phyloP scores from a whole-genome alignment of 2,888 invertebrate species.

The Chloroclystis v-ata region DNA sequence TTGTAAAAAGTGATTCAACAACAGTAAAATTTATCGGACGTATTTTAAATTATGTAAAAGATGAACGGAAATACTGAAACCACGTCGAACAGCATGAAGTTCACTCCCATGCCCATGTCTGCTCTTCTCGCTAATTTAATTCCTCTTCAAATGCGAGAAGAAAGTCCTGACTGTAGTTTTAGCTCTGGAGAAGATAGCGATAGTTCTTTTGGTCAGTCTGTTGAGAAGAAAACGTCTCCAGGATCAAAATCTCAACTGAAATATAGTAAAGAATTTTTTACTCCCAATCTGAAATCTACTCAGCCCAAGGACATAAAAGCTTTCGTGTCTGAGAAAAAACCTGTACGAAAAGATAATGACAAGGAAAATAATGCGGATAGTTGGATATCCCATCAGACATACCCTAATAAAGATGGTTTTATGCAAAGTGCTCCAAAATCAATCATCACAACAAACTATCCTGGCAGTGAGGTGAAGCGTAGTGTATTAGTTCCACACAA shows the following conservation, averaged over 20 bases:
- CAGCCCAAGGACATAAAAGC: slow-evolving; percentile 42
- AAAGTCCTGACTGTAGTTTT: slow-evolving; percentile 53
- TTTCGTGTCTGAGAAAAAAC: slow-evolving; percentile 55
- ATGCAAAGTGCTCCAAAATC: slow-evolving; percentile 38
- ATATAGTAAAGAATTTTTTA: slow-evolving; percentile 37
- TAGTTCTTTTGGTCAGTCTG: slow-evolving; percentile 50
- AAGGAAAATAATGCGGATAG: slow-evolving; percentile 52
- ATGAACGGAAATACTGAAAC: slow-evolving; percentile 63
- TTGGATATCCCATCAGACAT: slow-evolving; percentile 41
- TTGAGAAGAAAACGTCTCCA: slow-evolving; percentile 42
- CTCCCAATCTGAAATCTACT: slow-evolving; percentile 43
- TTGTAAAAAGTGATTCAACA: not conserved
- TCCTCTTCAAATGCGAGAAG: slow-evolving; percentile 47
- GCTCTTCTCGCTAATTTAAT: slow-evolving; percentile 62
- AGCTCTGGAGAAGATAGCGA: slow-evolving; percentile 59
- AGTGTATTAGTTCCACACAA: slow-evolving; percentile 44
- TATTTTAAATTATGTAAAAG: slow-evolving; percentile 17
- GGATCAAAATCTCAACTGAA: slow-evolving; percentile 25
- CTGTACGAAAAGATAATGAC: slow-evolving; percentile 35
- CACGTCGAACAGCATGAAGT: slow-evolving; percentile 64
- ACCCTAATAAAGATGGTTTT: slow-evolving; percentile 43
- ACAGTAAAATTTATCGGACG: not conserved
- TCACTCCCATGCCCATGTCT: slow-evolving; percentile 70
- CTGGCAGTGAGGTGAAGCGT: slow-evolving; percentile 42
- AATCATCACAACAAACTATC: slow-evolving; percentile 23